These are phyloP conservation scores for Silurus glanis DNA, from an alignment of 2,113 vertebrate species.

Conservation along the genomic window DNA sequence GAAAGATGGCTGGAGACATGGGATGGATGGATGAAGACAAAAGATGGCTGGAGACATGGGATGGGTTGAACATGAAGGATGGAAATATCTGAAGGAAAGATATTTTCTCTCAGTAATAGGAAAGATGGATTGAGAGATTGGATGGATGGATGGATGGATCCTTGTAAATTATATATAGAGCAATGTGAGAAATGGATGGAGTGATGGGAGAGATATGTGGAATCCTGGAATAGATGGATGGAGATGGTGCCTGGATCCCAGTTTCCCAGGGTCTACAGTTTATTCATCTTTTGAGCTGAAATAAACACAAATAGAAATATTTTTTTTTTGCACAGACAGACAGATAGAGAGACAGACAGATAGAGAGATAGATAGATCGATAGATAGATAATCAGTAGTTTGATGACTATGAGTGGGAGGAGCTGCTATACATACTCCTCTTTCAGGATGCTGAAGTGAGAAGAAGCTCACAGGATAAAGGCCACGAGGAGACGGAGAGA, in stretches of 20 bases:
- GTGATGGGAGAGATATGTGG: background rate
- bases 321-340: too few species aligned
- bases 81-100: too few species aligned
- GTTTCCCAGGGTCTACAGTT: too few species aligned
- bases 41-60: background rate
- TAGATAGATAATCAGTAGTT: too few species aligned
- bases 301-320: too few species aligned
- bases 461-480: background rate
- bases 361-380: too few species aligned
- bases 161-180: background rate
- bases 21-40: background rate
- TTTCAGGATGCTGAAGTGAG: slow-evolving; percentile 1
- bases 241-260: too few species aligned
- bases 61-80: background rate
- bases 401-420: background rate
- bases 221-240: too few species aligned
- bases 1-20: background rate
- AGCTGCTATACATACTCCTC: slow-evolving; percentile 21
- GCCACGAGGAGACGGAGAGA: background rate
- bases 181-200: background rate
- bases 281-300: too few species aligned
- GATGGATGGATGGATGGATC: background rate
- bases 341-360: too few species aligned
- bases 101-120: too few species aligned
- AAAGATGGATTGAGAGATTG: background rate